A percentile compares a stretch with the other conserved stretches of the same genome.
Conservation (phyloP, 1,140 invertebrate genomes). For the Trichomalopsis sarcophagae region DNA sequence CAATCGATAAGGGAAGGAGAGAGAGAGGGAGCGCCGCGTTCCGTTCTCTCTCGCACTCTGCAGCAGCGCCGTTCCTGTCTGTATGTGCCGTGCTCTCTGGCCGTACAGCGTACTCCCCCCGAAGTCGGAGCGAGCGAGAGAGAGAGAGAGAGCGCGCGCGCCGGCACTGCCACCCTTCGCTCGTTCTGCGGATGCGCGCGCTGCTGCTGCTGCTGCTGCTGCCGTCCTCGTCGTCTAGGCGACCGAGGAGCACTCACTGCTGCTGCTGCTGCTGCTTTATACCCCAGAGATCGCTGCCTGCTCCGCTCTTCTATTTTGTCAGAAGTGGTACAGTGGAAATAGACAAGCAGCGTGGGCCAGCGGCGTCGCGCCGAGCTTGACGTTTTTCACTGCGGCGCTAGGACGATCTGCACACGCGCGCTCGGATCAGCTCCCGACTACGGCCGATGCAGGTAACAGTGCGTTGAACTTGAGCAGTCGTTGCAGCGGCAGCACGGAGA, state of each 20-base stretch:
- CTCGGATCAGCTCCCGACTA: neutral
- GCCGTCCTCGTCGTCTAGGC: slow-evolving; percentile 10
- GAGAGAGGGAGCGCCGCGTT: slow-evolving; percentile 26
- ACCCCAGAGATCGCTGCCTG: neutral
- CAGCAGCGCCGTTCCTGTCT: neutral
- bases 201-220: neutral
- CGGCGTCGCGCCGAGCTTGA: neutral
- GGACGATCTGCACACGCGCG: no score
- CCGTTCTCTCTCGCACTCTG: neutral
- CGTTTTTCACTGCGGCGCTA: neutral
- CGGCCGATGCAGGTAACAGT: neutral
- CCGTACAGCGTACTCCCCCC: neutral
- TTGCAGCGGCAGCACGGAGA: neutral
- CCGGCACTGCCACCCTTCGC: neutral
- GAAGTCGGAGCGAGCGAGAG: neutral
- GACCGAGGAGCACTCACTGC: neutral
- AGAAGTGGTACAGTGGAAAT: neutral
- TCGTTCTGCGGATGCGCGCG: neutral
- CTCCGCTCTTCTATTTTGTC: neutral
- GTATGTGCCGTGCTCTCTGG: neutral
- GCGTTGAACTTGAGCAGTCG: neutral
- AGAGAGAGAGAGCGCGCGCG: neutral
- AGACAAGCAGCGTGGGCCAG: neutral
- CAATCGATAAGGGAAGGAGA: slow-evolving; percentile 63
- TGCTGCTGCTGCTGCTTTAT: neutral